Conservation (phyloP, 2,797 vertebrate genomes). For the Cossypha niveicapilla region DNA sequence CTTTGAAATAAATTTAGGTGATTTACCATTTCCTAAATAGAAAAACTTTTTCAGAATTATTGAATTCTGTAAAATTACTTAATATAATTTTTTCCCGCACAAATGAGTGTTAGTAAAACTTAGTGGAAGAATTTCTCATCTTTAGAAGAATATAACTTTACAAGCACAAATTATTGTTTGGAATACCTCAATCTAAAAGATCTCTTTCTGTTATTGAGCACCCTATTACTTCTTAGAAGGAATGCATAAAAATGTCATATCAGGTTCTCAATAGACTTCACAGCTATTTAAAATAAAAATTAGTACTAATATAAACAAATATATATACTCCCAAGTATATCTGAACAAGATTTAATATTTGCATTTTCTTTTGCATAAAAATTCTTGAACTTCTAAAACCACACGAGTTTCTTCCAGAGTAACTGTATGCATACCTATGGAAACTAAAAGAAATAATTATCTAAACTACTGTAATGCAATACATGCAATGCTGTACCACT, state of each 20-base stretch:
- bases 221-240: not conserved
- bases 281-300: not conserved
- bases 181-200: not conserved
- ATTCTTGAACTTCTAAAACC: not conserved
- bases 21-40: not conserved
- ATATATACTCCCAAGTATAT: not conserved
- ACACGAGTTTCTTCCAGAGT: not conserved
- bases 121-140: not conserved
- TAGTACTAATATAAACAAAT: not conserved
- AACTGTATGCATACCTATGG: not conserved
- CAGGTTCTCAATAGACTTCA: not conserved
- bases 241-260: not conserved
- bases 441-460: not conserved
- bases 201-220: not conserved
- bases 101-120: not conserved
- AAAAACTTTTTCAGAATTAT: not conserved
- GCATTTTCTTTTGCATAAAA: not conserved
- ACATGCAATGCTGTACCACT: not conserved
- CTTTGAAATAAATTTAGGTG: not conserved
- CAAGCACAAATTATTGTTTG: not conserved
- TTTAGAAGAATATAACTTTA: not conserved
- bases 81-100: rapidly evolving
- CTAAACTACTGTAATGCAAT: not conserved
- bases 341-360: not conserved
- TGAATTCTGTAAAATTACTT: not conserved